phyloP scores from a whole-genome alignment of 1,140 invertebrate species.

The Heliconius himera region DNA sequence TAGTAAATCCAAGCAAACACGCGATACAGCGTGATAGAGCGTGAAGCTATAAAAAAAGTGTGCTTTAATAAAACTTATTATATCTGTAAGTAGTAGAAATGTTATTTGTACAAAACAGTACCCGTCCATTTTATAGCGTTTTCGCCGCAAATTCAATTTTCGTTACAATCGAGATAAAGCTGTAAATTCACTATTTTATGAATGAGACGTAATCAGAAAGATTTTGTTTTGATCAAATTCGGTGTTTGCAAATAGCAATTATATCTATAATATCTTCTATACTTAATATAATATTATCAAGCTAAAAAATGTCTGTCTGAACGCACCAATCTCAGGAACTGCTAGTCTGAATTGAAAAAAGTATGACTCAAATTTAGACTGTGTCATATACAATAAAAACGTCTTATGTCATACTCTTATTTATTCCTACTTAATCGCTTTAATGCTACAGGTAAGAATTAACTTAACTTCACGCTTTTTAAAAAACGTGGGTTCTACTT shows the following conservation, averaged over 20 bases:
- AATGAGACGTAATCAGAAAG: constrained; percentile 23
- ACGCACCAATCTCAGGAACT: no score
- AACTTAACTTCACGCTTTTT: no score
- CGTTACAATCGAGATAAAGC: constrained; percentile 28
- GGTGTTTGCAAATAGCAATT: neutral
- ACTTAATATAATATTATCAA: no score
- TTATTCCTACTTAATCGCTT: no score
- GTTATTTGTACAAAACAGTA: constrained; percentile 10
- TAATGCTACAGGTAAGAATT: no score
- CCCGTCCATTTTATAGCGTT: neutral
- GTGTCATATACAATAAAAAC: no score
- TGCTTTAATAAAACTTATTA: neutral
- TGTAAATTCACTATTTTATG: constrained; percentile 36
- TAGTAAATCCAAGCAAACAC: no score
- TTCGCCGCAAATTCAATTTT: constrained; percentile 35
- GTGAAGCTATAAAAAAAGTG: neutral
- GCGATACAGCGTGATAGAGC: neutral
- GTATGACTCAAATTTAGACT: no score
- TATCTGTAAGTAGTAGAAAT: constrained; percentile 1
- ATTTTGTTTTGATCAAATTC: constrained; percentile 16
- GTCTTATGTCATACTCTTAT: no score
- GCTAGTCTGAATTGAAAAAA: no score
- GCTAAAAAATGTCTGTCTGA: no score
- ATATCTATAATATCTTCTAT: neutral
- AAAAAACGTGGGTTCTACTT: no score